Conservation (phyloP, 2,113 vertebrate genomes). For the Bettongia penicillata region DNA sequence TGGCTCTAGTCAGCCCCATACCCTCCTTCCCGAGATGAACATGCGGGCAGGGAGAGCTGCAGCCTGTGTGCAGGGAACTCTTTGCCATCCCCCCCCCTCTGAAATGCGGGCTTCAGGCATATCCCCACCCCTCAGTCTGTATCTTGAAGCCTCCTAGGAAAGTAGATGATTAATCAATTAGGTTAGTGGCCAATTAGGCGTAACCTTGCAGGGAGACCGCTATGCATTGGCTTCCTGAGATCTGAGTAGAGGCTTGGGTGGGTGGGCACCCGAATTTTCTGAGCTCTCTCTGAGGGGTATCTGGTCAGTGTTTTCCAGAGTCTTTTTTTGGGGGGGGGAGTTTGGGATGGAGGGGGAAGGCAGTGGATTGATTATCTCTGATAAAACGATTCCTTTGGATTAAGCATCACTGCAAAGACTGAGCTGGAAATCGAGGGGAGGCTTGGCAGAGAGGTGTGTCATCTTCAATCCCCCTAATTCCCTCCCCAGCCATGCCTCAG, state of each 20-base stretch:
- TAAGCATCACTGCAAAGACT: not conserved
- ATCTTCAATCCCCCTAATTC: not conserved
- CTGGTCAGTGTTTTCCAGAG: constrained; percentile 55
- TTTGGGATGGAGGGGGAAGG: not conserved
- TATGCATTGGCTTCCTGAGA: constrained; percentile 52
- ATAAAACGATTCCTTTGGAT: constrained; percentile 65
- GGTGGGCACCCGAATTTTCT: constrained; percentile 67
- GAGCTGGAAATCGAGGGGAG: not conserved
- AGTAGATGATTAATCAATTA: constrained; percentile 79
- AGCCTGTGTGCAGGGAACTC: constrained; percentile 2
- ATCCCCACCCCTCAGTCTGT: constrained; percentile 62
- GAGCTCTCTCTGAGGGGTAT: constrained; percentile 61
- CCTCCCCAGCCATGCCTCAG: not conserved
- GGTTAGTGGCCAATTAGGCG: constrained; percentile 83
- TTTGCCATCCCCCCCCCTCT: constrained; percentile 4
- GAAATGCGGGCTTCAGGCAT: constrained; percentile 45
- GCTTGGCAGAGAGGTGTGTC: not conserved
- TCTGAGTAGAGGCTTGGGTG: constrained; percentile 57
- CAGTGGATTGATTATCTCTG: constrained; percentile 10
- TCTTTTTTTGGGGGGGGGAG: constrained; percentile 35
- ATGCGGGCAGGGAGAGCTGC: constrained; percentile 28
- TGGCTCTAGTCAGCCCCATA: not conserved
- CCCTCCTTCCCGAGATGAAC: not conserved
- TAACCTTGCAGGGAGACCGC: constrained; percentile 82
- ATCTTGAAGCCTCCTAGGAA: constrained; percentile 63